Base-by-base conservation (phyloP, 2,888 invertebrate species). In the Caenorhabditis sp. region DNA sequence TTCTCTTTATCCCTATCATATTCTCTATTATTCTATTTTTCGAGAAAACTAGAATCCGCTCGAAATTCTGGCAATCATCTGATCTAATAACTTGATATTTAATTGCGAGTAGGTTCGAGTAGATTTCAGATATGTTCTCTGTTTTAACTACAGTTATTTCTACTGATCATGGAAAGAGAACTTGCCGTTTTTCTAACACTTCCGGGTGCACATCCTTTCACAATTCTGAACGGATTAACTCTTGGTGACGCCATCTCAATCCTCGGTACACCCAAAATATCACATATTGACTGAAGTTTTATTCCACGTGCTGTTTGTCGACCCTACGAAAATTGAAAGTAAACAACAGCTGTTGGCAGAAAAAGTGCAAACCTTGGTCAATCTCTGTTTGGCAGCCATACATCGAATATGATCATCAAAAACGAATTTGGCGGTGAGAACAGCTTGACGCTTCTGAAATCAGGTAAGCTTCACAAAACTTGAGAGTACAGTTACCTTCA, bases 351-450 rank as follows among this genome's bases (percentile, higher is more conserved):
- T 52, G 21, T 43, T 43, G 17, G 5, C 14, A 23, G 5, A 27
- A 52, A 52, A 23, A 52, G 23, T 52, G 21, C 52, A 8, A 53
- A 90, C 90, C 81, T 90, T 90, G 2, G 88, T 89, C 21, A 90
- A 82, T 36, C 93, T 94, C 89, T 97, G 97, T 87, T 97, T 97
- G 26, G 97, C 97, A 21, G 97, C 97, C 96, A 97, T 96, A 88
- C 97, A 97, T 36, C 97, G 91, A 81, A 99, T 99, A 88, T 97
- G 97, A 90, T 99, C 99, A 88, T 99, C 97, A 88, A 99, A 99
- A 72, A 97, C 92, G 89, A 99, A 97, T 89, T 93, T 95, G 12
- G 95, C 94, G 3, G 93, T 92, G 10, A 95, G 89, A n/a, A 95
- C 89, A 0, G 94, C 93, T 0, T 93, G 92, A 58, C 87, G 75